A percentile compares a stretch with the other conserved stretches of the same genome.
These are phyloP conservation scores for Oligia fasciuncula DNA, from an alignment of 2,888 invertebrate species.

Conservation along the genomic window DNA sequence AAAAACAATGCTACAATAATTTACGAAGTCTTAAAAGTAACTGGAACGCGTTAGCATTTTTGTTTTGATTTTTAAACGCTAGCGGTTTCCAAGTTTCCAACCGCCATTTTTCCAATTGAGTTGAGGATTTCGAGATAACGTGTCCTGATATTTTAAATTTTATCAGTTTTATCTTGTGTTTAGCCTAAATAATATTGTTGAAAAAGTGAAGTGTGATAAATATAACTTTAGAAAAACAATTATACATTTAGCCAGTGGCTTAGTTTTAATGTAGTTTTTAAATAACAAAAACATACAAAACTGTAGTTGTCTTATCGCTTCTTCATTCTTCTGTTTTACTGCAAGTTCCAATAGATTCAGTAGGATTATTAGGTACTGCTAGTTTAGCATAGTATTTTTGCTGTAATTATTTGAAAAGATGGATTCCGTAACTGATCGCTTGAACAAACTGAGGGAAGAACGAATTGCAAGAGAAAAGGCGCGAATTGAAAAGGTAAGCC, in stretches of 20 bases:
- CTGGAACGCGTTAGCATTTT: conserved; percentile 24
- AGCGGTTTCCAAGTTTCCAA: conserved; percentile 43
- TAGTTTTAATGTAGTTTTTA: conserved; percentile 1
- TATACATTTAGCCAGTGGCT: background rate
- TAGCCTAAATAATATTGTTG: background rate
- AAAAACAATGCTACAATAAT: conserved; percentile 3
- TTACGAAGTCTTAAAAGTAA: rapidly evolving
- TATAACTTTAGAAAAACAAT: background rate
- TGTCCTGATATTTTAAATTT: conserved; percentile 9
- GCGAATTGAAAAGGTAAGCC: conserved; percentile 83
- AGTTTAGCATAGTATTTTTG: background rate
- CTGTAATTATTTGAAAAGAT: conserved; percentile 32
- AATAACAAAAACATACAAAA: background rate
- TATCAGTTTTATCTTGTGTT: background rate
- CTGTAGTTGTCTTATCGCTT: background rate
- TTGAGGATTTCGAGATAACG: conserved; percentile 8
- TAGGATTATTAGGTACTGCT: background rate
- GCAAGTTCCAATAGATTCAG: background rate
- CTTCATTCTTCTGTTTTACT: background rate
- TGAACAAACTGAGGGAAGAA: conserved; percentile 81
- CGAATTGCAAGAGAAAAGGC: conserved; percentile 83
- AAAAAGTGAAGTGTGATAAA: conserved; percentile 8
- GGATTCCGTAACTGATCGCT: conserved; percentile 74
- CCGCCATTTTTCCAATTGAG: conserved; percentile 46
- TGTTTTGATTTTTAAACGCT: conserved; percentile 53